A percentile compares a stretch with the other conserved stretches of the same genome.
phyloP scores from a whole-genome alignment of 2,113 vertebrate genomes.

The Eptesicus fuscus region DNA sequence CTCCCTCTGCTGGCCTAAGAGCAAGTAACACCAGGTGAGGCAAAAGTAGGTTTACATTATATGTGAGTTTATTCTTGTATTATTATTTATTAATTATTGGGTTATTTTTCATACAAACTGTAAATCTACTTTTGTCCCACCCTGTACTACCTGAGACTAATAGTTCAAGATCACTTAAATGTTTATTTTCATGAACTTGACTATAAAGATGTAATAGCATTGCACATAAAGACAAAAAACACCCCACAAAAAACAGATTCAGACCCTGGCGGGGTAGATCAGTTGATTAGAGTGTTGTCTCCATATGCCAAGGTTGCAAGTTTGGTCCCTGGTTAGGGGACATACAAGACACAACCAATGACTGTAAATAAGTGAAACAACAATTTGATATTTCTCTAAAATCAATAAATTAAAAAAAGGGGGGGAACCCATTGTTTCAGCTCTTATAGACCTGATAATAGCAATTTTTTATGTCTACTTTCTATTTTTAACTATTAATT shows the following conservation, averaged over 20 bases:
- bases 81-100: neutral
- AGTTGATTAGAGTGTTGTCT: neutral
- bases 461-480: neutral
- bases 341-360: neutral
- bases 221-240: neutral
- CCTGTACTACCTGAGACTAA: neutral
- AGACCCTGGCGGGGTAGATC: neutral
- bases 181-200: neutral
- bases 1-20: constrained; percentile 2
- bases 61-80: neutral
- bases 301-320: neutral
- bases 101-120: neutral
- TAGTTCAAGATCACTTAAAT: neutral
- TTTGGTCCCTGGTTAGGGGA: neutral
- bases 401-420: neutral
- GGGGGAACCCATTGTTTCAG: neutral
- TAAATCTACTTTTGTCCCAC: neutral
- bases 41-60: neutral
- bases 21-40: neutral
- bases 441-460: neutral
- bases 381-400: neutral
- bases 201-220: neutral
- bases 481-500: neutral
- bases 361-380: neutral
- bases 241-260: neutral